Evolutionary conservation across 1,140 invertebrate species (phyloP).

Genomic region (Mactra quadrangularis): DNA sequence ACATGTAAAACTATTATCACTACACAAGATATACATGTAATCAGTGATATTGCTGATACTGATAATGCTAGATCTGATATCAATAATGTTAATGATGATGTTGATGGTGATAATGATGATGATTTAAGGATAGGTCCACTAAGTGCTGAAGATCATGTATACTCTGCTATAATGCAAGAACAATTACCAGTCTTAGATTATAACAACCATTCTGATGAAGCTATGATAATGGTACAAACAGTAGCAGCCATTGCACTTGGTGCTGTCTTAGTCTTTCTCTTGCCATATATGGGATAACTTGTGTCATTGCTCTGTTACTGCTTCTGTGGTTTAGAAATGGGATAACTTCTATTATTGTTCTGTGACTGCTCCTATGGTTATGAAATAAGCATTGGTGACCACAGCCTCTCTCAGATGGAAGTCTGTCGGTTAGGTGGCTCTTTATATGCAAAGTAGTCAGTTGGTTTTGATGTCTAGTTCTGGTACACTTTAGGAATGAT

Average conservation of each 20-base stretch:
- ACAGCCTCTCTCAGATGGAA: too few species aligned
- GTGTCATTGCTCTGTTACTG: not conserved
- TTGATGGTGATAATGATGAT: not conserved
- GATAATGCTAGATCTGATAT: not conserved
- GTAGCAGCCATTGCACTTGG: conserved; percentile 43
- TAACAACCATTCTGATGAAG: conserved; percentile 22
- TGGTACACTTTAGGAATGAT: too few species aligned
- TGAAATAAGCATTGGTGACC: too few species aligned
- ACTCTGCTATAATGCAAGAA: conserved; percentile 43
- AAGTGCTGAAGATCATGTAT: conserved; percentile 4
- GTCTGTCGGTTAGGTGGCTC: too few species aligned
- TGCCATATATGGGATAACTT: conserved; percentile 33
- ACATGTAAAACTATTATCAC: too few species aligned
- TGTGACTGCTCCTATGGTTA: too few species aligned
- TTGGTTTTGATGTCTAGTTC: too few species aligned
- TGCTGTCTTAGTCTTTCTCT: conserved; percentile 26
- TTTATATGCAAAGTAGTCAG: too few species aligned
- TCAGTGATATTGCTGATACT: not conserved
- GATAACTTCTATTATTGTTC: not conserved
- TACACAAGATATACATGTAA: too few species aligned
- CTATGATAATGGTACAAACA: conserved; percentile 40
- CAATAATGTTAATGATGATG: not conserved
- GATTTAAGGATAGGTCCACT: not conserved
- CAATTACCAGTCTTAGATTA: conserved; percentile 3
- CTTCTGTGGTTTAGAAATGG: not conserved